phyloP scores from a whole-genome alignment of 1,140 invertebrate genomes.

The Trinorchestia longiramus region DNA sequence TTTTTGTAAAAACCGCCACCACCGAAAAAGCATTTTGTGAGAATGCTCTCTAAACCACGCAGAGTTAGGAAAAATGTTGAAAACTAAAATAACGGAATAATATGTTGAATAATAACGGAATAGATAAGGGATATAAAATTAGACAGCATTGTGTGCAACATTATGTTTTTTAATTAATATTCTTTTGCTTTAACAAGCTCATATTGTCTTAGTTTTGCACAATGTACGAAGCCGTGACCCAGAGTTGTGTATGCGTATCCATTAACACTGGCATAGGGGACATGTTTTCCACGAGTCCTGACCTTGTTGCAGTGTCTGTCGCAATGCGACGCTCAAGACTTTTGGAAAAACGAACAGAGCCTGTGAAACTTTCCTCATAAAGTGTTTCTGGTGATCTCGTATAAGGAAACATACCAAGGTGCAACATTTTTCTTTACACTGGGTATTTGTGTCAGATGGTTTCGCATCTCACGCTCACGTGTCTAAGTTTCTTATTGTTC shows the following conservation, averaged over 20 bases:
- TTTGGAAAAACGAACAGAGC: neutral
- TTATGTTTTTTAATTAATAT: no score
- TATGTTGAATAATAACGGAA: no score
- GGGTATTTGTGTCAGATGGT: neutral
- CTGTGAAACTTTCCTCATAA: neutral
- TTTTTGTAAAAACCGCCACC: no score
- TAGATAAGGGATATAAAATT: neutral
- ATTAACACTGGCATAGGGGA: neutral
- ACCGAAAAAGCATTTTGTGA: no score
- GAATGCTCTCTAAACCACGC: no score
- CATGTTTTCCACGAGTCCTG: neutral
- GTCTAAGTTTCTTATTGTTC: no score
- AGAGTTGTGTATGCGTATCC: neutral
- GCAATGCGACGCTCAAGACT: neutral
- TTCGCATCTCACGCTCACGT: neutral
- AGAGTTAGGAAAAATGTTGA: no score
- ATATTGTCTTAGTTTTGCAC: no score
- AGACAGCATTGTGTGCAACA: neutral
- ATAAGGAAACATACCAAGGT: neutral
- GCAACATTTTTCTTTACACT: neutral
- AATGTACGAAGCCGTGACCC: neutral
- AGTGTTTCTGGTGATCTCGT: neutral
- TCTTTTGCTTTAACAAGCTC: no score
- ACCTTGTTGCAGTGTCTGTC: neutral
- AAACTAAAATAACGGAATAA: no score